A percentile compares a stretch with the other conserved stretches of the same genome.
These are phyloP conservation scores for Plumapathes pennacea DNA, from an alignment of 92 coral and sea anemone species.

Conservation along the genomic window DNA sequence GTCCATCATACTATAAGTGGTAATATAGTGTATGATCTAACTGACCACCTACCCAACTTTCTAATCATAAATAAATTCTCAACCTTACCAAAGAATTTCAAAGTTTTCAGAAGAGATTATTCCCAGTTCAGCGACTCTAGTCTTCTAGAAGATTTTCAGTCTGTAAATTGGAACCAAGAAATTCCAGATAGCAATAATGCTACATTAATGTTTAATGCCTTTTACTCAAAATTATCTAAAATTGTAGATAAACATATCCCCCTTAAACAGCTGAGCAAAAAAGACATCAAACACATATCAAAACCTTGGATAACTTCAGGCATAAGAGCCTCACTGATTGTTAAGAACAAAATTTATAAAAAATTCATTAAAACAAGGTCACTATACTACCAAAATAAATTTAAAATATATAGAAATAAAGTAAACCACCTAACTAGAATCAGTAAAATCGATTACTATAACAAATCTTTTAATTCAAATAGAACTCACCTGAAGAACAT, in stretches of 20 bases:
- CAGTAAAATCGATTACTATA: constrained; percentile 25
- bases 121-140: too few species aligned
- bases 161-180: constrained; percentile 15
- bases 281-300: constrained; percentile 26
- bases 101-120: too few species aligned
- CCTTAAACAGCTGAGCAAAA: constrained; percentile 22
- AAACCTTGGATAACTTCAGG: constrained; percentile 60
- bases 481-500: constrained; percentile 27
- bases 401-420: constrained; percentile 19
- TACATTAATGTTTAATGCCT: constrained; percentile 35
- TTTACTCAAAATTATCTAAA: constrained; percentile 38
- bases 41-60: constrained; percentile 62
- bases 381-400: constrained; percentile 14
- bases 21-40: constrained; percentile 32
- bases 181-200: constrained; percentile 13
- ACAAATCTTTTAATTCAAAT: constrained; percentile 19
- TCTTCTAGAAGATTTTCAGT: constrained; percentile 11
- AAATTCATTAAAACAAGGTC: constrained; percentile 16
- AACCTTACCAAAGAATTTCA: too few species aligned
- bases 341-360: constrained; percentile 19
- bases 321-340: constrained; percentile 21
- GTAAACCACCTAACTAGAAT: constrained; percentile 12
- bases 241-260: constrained; percentile 47
- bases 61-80: constrained; percentile 26
- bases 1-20: constrained; percentile 50